Evolutionary conservation across 2,888 invertebrate genomes (phyloP).

Genomic region (Hydrotaea diabolus): DNA sequence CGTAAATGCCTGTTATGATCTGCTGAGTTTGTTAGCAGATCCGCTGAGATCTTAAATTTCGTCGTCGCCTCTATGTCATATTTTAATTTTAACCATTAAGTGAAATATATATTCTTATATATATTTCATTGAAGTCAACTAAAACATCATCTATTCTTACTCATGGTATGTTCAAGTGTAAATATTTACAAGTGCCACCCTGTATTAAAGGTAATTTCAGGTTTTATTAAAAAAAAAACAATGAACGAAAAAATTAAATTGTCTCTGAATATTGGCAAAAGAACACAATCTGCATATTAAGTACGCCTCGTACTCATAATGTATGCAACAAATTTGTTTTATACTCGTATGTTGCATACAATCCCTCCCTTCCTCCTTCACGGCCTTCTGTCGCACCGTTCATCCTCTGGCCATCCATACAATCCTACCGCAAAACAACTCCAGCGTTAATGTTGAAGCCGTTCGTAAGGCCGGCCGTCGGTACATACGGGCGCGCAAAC

Average conservation of each 20-base stretch:
- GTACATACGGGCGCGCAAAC: slow-evolving; percentile 51
- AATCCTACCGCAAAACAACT: background rate
- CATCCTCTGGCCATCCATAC: background rate
- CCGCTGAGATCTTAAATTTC: too few species aligned
- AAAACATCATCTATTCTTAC: too few species aligned
- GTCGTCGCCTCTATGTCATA: too few species aligned
- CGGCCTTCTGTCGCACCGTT: slow-evolving; percentile 46
- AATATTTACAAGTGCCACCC: background rate
- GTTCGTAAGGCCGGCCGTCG: slow-evolving; percentile 46
- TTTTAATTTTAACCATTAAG: too few species aligned
- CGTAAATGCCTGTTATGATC: too few species aligned
- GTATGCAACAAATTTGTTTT: slow-evolving; percentile 8
- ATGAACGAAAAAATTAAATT: slow-evolving; percentile 3
- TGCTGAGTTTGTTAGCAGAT: too few species aligned
- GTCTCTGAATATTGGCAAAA: slow-evolving; percentile 6
- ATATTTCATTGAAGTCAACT: too few species aligned
- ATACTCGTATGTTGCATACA: slow-evolving; percentile 41
- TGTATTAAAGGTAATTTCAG: background rate
- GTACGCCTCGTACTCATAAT: slow-evolving; percentile 8
- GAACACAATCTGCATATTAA: slow-evolving; percentile 48
- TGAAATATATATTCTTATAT: too few species aligned
- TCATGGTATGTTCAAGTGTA: too few species aligned
- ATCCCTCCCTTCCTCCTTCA: slow-evolving; percentile 45
- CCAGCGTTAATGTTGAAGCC: background rate
- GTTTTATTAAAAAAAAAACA: slow-evolving; percentile 8